These are phyloP conservation scores for Salarias fasciatus DNA, from an alignment of 2,797 vertebrate species.

Conservation along the genomic window DNA sequence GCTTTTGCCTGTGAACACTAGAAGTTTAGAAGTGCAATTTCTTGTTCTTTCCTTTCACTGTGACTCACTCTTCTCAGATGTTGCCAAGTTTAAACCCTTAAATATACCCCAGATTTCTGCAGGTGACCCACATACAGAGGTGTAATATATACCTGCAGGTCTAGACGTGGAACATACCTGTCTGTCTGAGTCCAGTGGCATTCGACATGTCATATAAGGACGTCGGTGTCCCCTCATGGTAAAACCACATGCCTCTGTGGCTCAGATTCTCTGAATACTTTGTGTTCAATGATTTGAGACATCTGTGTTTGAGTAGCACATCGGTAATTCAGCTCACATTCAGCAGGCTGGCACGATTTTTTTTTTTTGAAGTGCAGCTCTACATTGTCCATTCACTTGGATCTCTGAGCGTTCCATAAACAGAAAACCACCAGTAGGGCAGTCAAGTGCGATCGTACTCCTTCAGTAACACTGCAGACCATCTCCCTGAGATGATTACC, in stretches of 20 bases:
- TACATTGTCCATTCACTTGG: constrained; percentile 57
- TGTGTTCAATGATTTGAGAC: constrained; percentile 55
- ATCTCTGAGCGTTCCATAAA: constrained; percentile 61
- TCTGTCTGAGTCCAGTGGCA: constrained; percentile 51
- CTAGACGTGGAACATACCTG: constrained; percentile 65
- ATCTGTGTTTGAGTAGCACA: constrained; percentile 69
- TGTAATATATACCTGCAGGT: constrained; percentile 32
- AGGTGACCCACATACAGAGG: constrained; percentile 7
- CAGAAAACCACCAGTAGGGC: constrained; percentile 63
- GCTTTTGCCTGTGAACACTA: not conserved
- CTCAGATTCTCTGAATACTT: constrained; percentile 67
- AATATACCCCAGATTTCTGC: not conserved
- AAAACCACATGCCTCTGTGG: constrained; percentile 56
- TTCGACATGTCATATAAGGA: constrained; percentile 53
- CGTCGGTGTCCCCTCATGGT: constrained; percentile 61
- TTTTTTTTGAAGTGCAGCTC: constrained; percentile 33
- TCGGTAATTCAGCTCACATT: constrained; percentile 40
- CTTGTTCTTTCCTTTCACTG: constrained; percentile 20
- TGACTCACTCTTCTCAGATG: constrained; percentile 4
- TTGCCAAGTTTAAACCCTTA: not conserved
- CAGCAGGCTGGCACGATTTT: constrained; percentile 34
- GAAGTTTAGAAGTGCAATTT: not conserved
- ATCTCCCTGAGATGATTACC: constrained; percentile 57
- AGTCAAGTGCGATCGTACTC: constrained; percentile 37
- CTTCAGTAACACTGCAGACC: constrained; percentile 60